These are phyloP conservation scores for Mus caroli DNA, from an alignment of 2,797 vertebrate species.

Conservation along the genomic window DNA sequence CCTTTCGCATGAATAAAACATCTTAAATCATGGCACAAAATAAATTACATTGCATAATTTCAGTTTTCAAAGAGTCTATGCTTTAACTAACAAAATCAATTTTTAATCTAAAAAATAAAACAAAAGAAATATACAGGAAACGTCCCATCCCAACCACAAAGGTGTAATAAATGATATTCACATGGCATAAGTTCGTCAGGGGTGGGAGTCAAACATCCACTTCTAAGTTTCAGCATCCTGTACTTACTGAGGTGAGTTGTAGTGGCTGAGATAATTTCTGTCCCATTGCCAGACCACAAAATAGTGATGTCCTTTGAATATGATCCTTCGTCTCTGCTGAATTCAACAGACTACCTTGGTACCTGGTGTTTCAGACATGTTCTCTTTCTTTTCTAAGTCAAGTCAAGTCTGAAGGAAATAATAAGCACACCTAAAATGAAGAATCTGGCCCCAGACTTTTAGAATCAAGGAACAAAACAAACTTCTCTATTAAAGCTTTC, in stretches of 20 bases:
- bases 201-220: neutral
- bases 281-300: slow-evolving; percentile 76
- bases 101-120: slow-evolving; percentile 41
- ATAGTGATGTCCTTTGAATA: slow-evolving; percentile 14
- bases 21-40: slow-evolving; percentile 71
- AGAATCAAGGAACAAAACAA: neutral
- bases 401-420: slow-evolving; percentile 55
- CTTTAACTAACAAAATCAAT: slow-evolving; percentile 67
- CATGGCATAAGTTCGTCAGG: neutral
- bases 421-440: slow-evolving; percentile 31
- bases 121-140: neutral
- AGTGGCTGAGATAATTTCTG: slow-evolving; percentile 74
- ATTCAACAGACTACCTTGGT: slow-evolving; percentile 55
- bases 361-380: slow-evolving; percentile 1
- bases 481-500: neutral
- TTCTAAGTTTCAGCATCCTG: neutral
- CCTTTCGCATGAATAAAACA: slow-evolving; percentile 71
- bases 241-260: slow-evolving; percentile 82
- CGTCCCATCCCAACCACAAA: neutral
- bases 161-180: neutral
- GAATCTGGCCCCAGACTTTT: slow-evolving; percentile 8
- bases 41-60: slow-evolving; percentile 55
- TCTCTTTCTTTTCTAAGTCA: neutral
- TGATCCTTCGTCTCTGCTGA: slow-evolving; percentile 46
- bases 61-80: slow-evolving; percentile 42